phyloP scores from a whole-genome alignment of 2,888 invertebrate genomes.

The Drosophila pegasa region DNA sequence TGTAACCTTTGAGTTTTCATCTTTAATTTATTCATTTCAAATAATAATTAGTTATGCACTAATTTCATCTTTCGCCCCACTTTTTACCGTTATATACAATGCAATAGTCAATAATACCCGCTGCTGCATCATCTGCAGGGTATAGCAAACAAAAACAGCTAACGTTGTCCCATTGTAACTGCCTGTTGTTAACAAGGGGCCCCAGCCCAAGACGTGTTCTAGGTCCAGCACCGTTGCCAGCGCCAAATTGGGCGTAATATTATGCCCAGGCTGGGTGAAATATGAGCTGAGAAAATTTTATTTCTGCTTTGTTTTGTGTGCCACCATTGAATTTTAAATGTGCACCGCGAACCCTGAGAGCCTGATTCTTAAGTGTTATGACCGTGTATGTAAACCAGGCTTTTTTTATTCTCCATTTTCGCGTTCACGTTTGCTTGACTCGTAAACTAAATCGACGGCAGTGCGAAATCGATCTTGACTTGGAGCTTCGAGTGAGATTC shows the following conservation, averaged over 20 bases:
- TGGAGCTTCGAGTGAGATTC: background rate
- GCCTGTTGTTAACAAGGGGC: conserved; percentile 75
- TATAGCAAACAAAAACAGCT: conserved; percentile 50
- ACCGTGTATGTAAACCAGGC: conserved; percentile 39
- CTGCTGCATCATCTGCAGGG: conserved; percentile 12
- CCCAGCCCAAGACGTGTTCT: conserved; percentile 64
- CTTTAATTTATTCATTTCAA: too few species aligned
- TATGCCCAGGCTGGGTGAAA: conserved; percentile 74
- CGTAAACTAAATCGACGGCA: conserved; percentile 22
- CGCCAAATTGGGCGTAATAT: conserved; percentile 78
- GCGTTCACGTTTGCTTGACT: conserved; percentile 25
- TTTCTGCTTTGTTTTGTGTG: conserved; percentile 65
- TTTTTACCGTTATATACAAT: conserved; percentile 15
- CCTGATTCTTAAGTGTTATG: conserved; percentile 50
- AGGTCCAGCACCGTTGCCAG: conserved; percentile 66
- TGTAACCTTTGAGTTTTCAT: too few species aligned
- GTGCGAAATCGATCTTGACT: conserved; percentile 4
- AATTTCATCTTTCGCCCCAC: background rate
- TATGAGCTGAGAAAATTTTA: conserved; percentile 79
- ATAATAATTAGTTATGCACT: background rate
- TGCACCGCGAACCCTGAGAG: conserved; percentile 43
- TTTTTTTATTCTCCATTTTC: background rate
- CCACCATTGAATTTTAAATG: conserved; percentile 60
- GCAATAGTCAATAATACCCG: conserved; percentile 12
- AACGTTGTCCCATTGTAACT: conserved; percentile 75